These are phyloP conservation scores for Oxygymnocypris stewartii DNA, from an alignment of 2,113 vertebrate species.

Conservation along the genomic window DNA sequence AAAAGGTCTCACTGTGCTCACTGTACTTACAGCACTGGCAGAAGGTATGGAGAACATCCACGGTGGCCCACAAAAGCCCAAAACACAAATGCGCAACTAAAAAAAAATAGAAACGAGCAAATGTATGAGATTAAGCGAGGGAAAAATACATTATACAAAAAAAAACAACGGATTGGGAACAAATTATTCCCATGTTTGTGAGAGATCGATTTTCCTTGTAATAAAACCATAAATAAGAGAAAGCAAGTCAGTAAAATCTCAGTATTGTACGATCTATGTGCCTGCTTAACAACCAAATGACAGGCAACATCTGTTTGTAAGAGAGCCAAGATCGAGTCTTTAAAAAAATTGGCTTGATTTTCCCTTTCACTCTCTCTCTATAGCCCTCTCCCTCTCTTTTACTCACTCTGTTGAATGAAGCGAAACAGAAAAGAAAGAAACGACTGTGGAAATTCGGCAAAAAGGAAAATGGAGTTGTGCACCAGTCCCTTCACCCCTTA, in stretches of 20 bases:
- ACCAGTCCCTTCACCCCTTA: conserved; percentile 76
- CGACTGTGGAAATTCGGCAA: conserved; percentile 69
- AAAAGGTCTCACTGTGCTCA: conserved; percentile 52
- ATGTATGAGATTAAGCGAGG: background rate
- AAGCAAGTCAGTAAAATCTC: conserved; percentile 68
- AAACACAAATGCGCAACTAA: conserved; percentile 44
- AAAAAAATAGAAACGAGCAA: conserved; percentile 42
- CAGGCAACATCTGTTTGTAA: conserved; percentile 85
- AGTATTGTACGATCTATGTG: conserved; percentile 77
- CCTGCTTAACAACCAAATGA: conserved; percentile 79
- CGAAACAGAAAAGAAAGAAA: conserved; percentile 65
- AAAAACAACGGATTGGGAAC: conserved; percentile 4
- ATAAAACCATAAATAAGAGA: conserved; percentile 59
- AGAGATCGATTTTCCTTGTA: conserved; percentile 58
- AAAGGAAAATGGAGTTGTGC: conserved; percentile 66
- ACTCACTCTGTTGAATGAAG: conserved; percentile 68
- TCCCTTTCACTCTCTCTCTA: conserved; percentile 65
- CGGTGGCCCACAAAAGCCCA: conserved; percentile 51
- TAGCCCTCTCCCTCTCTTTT: conserved; percentile 65
- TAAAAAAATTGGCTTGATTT: conserved; percentile 65
- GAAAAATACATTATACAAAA: conserved; percentile 28
- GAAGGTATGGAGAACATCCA: conserved; percentile 56
- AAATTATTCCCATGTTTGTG: conserved; percentile 58
- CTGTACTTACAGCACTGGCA: conserved; percentile 54
- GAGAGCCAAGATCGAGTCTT: conserved; percentile 78